Evolutionary conservation across 2,113 vertebrate species (phyloP).

Genomic region (Protomyctophum bolini): DNA sequence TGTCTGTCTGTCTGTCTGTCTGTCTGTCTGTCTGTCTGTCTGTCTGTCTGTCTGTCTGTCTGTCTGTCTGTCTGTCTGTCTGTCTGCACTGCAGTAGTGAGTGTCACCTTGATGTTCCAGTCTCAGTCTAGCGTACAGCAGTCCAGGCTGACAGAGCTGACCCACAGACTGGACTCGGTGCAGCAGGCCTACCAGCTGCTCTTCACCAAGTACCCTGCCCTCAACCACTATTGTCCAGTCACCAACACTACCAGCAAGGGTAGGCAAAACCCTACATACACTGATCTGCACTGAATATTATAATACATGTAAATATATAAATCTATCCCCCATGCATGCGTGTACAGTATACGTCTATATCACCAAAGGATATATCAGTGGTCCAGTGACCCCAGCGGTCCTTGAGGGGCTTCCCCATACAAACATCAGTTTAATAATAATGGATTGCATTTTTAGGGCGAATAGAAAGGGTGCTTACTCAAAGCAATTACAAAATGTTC

Average conservation of each 20-base stretch:
- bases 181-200: constrained; percentile 46
- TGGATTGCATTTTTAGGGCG: no score
- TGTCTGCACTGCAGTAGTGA: constrained; percentile 25
- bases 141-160: constrained; percentile 35
- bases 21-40: neutral
- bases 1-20: no score
- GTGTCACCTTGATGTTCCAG: constrained; percentile 38
- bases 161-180: constrained; percentile 30
- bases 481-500: no score
- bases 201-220: constrained; percentile 55
- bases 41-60: neutral
- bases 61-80: constrained; percentile 3
- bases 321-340: no score
- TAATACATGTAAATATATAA: no score
- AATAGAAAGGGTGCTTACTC: no score
- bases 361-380: no score
- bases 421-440: no score
- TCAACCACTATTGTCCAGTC: constrained; percentile 51
- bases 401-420: no score
- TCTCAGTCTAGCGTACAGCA: constrained; percentile 35
- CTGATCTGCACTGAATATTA: neutral
- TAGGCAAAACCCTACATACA: constrained; percentile 12
- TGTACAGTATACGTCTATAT: no score
- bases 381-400: no score
- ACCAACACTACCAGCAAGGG: constrained; percentile 40